phyloP scores from a whole-genome alignment of 2,888 invertebrate species.

The Pherbina coryleti region DNA sequence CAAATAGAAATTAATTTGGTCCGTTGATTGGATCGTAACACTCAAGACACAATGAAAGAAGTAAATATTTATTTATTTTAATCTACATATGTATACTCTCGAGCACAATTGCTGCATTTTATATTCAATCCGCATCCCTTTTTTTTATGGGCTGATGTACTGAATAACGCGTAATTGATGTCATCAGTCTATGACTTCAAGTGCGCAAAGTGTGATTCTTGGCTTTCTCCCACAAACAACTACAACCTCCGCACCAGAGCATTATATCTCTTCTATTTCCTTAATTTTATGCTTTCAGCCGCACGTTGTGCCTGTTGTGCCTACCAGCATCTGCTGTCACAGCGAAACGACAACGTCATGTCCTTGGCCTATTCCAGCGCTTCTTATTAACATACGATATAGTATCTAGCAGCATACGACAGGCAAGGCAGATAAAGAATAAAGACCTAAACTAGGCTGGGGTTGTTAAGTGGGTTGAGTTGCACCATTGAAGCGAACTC shows the following conservation, averaged over 20 bases:
- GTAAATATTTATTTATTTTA: no score
- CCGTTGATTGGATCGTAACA: no score
- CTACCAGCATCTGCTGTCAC: slow-evolving; percentile 8
- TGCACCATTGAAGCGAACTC: neutral
- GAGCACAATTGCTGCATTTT: neutral
- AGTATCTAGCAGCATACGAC: neutral
- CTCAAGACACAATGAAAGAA: no score
- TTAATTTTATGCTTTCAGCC: neutral
- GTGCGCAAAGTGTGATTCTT: neutral
- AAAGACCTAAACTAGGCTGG: neutral
- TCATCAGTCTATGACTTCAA: slow-evolving; percentile 14
- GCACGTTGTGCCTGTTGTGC: slow-evolving; percentile 21
- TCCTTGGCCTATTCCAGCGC: slow-evolving; percentile 17
- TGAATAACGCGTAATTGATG: slow-evolving; percentile 17
- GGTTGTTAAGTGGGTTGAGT: neutral
- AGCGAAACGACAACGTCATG: neutral
- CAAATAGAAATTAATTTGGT: no score
- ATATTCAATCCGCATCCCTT: neutral
- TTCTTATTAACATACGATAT: slow-evolving; percentile 17
- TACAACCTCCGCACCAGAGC: neutral
- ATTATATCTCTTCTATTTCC: neutral
- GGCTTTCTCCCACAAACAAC: no score
- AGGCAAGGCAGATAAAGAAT: neutral
- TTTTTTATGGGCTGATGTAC: neutral
- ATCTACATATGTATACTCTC: no score